Evolutionary conservation across 2,797 vertebrate genomes (phyloP), one percentile per base, ranked within the genome.

Genomic region (Cryptoprocta ferox): DNA sequence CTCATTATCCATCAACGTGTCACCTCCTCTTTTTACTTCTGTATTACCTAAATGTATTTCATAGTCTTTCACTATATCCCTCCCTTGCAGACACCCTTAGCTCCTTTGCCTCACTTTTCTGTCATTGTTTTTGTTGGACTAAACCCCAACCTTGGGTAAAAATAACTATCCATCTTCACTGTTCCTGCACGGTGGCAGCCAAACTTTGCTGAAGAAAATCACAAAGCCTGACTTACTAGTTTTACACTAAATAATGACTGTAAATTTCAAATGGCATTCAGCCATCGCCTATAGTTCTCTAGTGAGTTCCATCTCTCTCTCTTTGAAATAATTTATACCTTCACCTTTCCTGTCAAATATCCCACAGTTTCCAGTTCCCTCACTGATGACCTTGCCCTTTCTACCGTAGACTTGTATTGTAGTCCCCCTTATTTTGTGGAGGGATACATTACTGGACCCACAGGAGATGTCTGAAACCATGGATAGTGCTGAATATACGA

Each of bases 171-270:
- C 10, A 26, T 70, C 39, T 78, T 71, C 84, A n/a, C 35, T 70
- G 73, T 39, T 73, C 28, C 32, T 61, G 2, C 26, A 30, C 10
- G 30, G 61, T 61, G 45, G 35, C 37, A 53, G 35, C 63, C 56
- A 84, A 48, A 89, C 37, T 48, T 85, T n/a, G 28, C 19, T 28
- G 24, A 92, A 85, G 65, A 92, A 71, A 94, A 81, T 39, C 45
- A 83, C 37, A 61, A 79, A 94, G n/a, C 30, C 88, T 61, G 53
- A 53, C 70, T 84, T 53, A 79, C 28, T 73, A 39, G 65, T 76
- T 95, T 96, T 61, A 61, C 50, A 63, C 85, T 90, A 39, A 95
- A 81, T 81, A 68, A 85, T 59, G 83, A 56, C 65, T 81, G 1
- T 48, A 61, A 45, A 81, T 90, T 85, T 94, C 56, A 90, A 70